Base-by-base conservation (phyloP, 2,113 vertebrate species). In the Podarcis cretensis region DNA sequence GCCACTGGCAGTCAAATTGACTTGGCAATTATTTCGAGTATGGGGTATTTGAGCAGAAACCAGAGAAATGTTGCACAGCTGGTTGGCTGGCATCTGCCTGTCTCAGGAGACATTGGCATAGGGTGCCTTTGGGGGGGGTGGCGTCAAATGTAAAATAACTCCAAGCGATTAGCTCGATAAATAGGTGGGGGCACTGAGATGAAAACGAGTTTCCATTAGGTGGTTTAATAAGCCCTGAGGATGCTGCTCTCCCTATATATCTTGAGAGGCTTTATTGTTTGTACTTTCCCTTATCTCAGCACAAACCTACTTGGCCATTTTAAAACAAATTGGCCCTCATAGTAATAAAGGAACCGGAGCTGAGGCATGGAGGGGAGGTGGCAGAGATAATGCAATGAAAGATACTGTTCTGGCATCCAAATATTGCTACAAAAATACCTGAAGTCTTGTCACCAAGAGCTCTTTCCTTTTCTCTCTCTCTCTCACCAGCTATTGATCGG, bases 401-500 rank as follows among this genome's bases (percentile, higher is more conserved):
- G 14, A 4, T 89, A 81, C 21, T 30, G 91, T 87, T 69, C 89
- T 92, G 37, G 80, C 91, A 14, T 8, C 63, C 90, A 87, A 92
- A 94, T 84, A 89, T 83, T 84, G 84, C 79, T 88, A 80, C 27
- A 48, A 92, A 95, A 95, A 81, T 74, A 65, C 85, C 85, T 57
- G 89, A 92, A 90, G 82, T 91, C 9, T 94, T 74, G 7, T 2
- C 79, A 92, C 87, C 5, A 12, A 85, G 91, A 89, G 78, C 80
- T 77, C 9, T 90, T 86, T 94, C 93, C 87, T 80, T 1, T 82
- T 96, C 35, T 78, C 7, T 82, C 27, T 57, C 27, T 35, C 48
- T 57, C 21, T 69, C 48, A 37, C 92, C 94, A 95, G 96, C 93
- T 83, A 86, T 94, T 0, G 2, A 93, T 90, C 95, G 92, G 81